phyloP scores from a whole-genome alignment of 1,140 invertebrate species.

The Mesaphorura yosii region DNA sequence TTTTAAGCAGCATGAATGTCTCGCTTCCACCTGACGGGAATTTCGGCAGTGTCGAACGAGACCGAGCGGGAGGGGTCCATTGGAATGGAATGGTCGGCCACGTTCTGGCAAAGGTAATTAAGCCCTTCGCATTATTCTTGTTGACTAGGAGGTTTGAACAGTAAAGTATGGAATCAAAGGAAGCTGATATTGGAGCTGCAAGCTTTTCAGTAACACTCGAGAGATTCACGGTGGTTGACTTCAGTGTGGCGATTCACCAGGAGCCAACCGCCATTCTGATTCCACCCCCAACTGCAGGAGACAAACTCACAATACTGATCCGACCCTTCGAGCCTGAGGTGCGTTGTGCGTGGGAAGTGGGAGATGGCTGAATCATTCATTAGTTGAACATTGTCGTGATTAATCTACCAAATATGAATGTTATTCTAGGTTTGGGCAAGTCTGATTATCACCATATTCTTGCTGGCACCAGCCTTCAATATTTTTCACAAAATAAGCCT shows the following conservation, averaged over 20 bases:
- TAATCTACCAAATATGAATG: background rate
- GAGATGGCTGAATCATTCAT: no score
- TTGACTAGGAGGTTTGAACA: background rate
- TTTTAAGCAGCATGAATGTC: conserved; percentile 32
- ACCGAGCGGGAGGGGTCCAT: conserved; percentile 34
- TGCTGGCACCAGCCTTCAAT: conserved; percentile 21
- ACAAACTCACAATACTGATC: conserved; percentile 33
- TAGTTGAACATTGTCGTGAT: background rate
- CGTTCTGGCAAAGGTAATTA: conserved; percentile 34
- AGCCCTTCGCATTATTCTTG: background rate
- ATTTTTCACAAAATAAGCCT: conserved; percentile 17
- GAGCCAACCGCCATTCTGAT: conserved; percentile 34
- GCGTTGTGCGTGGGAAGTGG: no score
- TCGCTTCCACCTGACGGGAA: conserved; percentile 34
- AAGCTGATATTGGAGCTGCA: conserved; percentile 38
- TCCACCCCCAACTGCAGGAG: conserved; percentile 31
- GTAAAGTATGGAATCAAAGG: conserved; percentile 19
- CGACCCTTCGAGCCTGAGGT: conserved; percentile 32
- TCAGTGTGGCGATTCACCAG: conserved; percentile 37
- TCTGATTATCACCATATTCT: conserved; percentile 13
- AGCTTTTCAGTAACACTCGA: conserved; percentile 39
- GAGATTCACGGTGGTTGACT: conserved; percentile 37
- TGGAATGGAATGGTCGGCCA: conserved; percentile 39
- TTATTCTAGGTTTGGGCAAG: conserved; percentile 27
- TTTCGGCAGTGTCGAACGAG: conserved; percentile 32